Evolutionary conservation across 92 coral and sea anemone genomes (phyloP), one percentile per base, ranked within the genome.

Genomic region (Meandrina meandrites): DNA sequence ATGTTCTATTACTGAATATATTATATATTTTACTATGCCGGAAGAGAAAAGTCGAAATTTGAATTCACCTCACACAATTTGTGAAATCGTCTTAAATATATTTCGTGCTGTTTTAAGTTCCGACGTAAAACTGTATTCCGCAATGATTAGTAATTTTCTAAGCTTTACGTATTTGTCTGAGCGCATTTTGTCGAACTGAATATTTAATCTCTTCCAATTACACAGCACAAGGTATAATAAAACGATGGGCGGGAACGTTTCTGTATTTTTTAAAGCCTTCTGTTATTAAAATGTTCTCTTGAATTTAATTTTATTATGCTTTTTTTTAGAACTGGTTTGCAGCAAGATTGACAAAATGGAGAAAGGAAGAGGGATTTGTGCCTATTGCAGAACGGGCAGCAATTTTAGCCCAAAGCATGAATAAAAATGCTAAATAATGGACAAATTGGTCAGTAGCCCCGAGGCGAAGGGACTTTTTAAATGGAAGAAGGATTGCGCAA

Each of bases 311-410:
- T 79, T 42, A 45, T 86, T 31, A 24, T 67, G 18, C 15, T n/a
- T 69, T 7, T 12, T 82, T 79, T 57, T 88, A 91, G 96, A 93
- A 84, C 92, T 93, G 96, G 96, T 93, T 93, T 34, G 90, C 75
- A 6, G 94, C 93, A 12, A 86, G 96, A 69, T 74, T 93, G 62
- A 74, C 68, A 87, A 93, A 91, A 57, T 93, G 94, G 96, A 53
- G 96, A 45, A 93, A 91, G 35, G 94, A 93, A 19, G 96, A 93
- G 77, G 96, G 96, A 32, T 93, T 93, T 75, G 89, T 91, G 12
- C 94, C 96, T 3, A 93, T 93, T 40, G 94, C 96, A 13, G 96
- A 93, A 72, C 92, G 94, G 31, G 92, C 94, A 6, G 94, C 93
- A 36, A 91, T 89, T 56, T 75, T 93, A 21, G 87, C 90, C 21